phyloP scores from a whole-genome alignment of 1,140 invertebrate genomes.

The Trialeurodes vaporariorum region DNA sequence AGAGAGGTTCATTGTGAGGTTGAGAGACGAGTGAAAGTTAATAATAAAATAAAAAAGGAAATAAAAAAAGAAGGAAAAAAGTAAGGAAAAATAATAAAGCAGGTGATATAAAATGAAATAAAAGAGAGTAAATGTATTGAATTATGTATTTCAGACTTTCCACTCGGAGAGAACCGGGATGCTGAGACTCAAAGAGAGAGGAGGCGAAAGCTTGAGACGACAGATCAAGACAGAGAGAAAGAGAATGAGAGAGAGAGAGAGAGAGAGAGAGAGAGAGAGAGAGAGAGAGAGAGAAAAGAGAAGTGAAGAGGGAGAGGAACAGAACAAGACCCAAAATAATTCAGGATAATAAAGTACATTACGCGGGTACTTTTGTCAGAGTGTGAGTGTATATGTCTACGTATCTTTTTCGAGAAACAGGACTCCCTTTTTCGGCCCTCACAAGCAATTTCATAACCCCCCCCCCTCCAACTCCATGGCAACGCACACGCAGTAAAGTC shows the following conservation, averaged over 20 bases:
- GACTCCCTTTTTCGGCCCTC: background rate
- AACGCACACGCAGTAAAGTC: background rate
- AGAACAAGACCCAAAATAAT: background rate
- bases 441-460: background rate
- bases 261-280: background rate
- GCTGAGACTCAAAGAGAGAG: too few relatives aligned
- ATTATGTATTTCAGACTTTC: too few relatives aligned
- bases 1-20: too few relatives aligned
- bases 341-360: background rate
- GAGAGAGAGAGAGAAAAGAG: background rate
- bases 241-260: background rate
- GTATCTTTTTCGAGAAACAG: background rate
- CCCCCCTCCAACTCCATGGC: background rate
- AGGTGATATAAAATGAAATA: background rate
- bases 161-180: too few relatives aligned
- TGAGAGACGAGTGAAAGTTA: background rate
- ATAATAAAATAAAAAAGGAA: background rate
- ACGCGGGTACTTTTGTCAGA: background rate
- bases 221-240: background rate
- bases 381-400: too few relatives aligned
- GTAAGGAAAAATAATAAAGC: background rate
- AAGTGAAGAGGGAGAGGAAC: background rate
- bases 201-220: background rate
- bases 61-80: background rate
- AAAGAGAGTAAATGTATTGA: background rate